Conservation (phyloP, 1,140 invertebrate species). For the Piezodorus guildinii region DNA sequence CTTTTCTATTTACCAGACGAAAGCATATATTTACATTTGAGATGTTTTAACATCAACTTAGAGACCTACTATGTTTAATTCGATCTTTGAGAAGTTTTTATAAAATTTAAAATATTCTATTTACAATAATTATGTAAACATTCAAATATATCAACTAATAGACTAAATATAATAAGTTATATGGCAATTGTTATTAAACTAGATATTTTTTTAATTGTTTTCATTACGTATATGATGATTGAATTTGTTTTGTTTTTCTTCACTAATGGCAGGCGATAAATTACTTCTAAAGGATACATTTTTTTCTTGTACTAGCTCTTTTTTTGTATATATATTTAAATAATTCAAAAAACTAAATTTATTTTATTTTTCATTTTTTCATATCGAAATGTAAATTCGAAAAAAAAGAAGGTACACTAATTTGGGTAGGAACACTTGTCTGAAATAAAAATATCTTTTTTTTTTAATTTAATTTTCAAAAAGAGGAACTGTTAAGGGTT, state of each 20-base stretch:
- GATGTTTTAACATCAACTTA: slow-evolving; percentile 16
- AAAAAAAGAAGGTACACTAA: background rate
- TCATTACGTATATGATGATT: slow-evolving; percentile 21
- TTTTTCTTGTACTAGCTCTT: background rate
- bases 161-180: slow-evolving; percentile 24
- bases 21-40: slow-evolving; percentile 9
- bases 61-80: slow-evolving; percentile 16
- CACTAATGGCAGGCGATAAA: slow-evolving; percentile 14
- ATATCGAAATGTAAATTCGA: background rate
- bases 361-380: background rate
- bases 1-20: background rate
- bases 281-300: slow-evolving; percentile 8
- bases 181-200: slow-evolving; percentile 22
- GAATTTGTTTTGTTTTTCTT: slow-evolving; percentile 7
- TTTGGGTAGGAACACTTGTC: background rate
- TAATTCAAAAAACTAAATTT: background rate
- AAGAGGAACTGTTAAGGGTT: slow-evolving; percentile 1
- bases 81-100: slow-evolving; percentile 25
- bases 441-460: background rate
- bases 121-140: slow-evolving; percentile 23
- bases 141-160: slow-evolving; percentile 24
- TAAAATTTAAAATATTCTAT: slow-evolving; percentile 24
- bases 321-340: slow-evolving; percentile 7
- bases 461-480: background rate
- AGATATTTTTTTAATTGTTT: slow-evolving; percentile 19